A percentile compares a stretch with the other conserved stretches of the same genome.
These are phyloP conservation scores for Graptemys geographica DNA, from an alignment of 2,797 vertebrate species.

Conservation along the genomic window DNA sequence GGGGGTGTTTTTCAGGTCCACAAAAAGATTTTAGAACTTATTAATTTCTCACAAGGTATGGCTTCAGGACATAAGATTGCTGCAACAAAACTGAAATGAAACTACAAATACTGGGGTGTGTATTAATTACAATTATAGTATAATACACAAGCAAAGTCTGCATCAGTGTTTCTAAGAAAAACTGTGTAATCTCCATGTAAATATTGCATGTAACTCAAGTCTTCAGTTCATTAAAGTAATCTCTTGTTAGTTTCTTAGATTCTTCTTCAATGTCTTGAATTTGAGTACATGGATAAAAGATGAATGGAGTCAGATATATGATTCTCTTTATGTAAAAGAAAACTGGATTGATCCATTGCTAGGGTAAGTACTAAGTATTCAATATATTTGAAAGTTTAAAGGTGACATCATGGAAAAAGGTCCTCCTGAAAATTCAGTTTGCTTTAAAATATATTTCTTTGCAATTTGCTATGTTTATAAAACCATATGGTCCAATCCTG, in stretches of 20 bases:
- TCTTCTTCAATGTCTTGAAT: conserved; percentile 89
- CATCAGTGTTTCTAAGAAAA: not conserved
- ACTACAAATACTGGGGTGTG: accelerated
- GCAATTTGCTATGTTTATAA: not conserved
- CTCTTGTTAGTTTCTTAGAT: conserved; percentile 89
- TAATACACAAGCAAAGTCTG: not conserved
- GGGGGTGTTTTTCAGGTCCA: not conserved
- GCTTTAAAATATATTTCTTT: not conserved
- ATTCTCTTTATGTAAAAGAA: conserved; percentile 84
- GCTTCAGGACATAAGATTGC: not conserved
- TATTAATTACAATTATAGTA: not conserved
- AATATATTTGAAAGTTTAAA: conserved; percentile 17
- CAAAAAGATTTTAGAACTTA: not conserved
- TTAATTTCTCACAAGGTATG: not conserved
- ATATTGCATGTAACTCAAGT: not conserved
- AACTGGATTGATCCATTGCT: conserved; percentile 88
- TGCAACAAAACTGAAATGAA: not conserved
- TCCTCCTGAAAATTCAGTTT: not conserved
- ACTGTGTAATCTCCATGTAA: not conserved
- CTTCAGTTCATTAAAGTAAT: not conserved
- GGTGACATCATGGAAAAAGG: not conserved
- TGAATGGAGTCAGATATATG: conserved; percentile 91
- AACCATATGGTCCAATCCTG: not conserved
- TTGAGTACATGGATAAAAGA: conserved; percentile 90
- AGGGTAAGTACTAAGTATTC: conserved; percentile 80